Base-by-base conservation (phyloP, 2,888 invertebrate species). In the Pristionchus maxplancki region DNA sequence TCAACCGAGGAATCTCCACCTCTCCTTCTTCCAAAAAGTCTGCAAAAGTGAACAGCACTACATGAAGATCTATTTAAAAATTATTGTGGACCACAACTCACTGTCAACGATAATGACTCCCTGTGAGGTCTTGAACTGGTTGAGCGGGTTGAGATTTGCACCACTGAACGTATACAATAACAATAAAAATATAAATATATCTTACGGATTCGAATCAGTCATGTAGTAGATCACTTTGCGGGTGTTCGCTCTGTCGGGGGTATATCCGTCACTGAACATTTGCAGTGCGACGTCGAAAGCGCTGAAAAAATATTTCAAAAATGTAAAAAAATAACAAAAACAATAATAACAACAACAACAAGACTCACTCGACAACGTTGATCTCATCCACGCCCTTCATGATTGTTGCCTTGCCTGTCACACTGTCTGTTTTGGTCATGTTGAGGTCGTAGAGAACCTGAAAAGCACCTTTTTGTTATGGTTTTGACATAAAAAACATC, bases 391-490 rank as follows among this genome's bases (percentile, higher is more conserved):
- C 20, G 9, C 71, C 71, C 34, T 64, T 64, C 13, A 9, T 31
- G 15, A 74, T 40, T 5, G 40, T 24, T 6, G 24, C 24, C 11
- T 74, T 74, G 40, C 71, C 37, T 3, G 0, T 17, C n/a, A 74
- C 1, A 1, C 20, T 74, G 24, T 74, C 71, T 1, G 20, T 6
- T 24, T 74, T 74, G 37, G 34, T 74, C 71, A 74, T 74, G 71
- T 74, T 74, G 24, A 74, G 71, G 40, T 74, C 40, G 71, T 24
- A 74, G 4, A 74, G 71, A 37, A 74, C 71, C 71, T 74, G 0
- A 0, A 13, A 53, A 8, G 9, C 11, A 31, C 6, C 15, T 17
- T 1, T 6, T 64, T 8, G 17, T 9, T 31, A 11, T 31, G 64
- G 31, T 31, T 8, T 64, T 13, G 4, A 11, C n/a, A n/a, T n/a